Evolutionary conservation across 2,888 invertebrate genomes (phyloP).

Genomic region (Drosophila sordidapex): DNA sequence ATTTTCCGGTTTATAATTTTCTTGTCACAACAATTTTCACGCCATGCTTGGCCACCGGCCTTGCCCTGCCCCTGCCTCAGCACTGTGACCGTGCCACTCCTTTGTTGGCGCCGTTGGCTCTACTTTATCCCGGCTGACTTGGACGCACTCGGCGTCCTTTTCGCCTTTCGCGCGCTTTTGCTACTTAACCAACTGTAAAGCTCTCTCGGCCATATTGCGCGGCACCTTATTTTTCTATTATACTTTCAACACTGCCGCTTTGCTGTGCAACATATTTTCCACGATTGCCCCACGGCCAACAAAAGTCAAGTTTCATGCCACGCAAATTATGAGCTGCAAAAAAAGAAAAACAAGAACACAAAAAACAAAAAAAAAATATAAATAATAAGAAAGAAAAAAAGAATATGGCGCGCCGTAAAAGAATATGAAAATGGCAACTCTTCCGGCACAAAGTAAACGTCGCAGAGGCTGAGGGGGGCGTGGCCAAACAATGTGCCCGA

Average conservation of each 20-base stretch:
- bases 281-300: constrained; percentile 34
- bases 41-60: constrained; percentile 73
- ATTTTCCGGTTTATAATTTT: constrained; percentile 82
- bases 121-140: constrained; percentile 71
- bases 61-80: neutral
- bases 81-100: neutral
- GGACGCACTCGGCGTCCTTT: constrained; percentile 57
- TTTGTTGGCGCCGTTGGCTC: constrained; percentile 25
- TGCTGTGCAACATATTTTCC: constrained; percentile 63
- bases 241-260: constrained; percentile 59
- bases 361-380: constrained; percentile 8
- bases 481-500: constrained; percentile 47
- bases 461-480: neutral
- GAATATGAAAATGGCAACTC: constrained; percentile 76
- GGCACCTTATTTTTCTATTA: constrained; percentile 81
- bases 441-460: constrained; percentile 47
- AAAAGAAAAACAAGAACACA: constrained; percentile 14
- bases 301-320: constrained; percentile 64
- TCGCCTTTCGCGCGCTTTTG: constrained; percentile 70
- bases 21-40: constrained; percentile 82
- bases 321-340: constrained; percentile 71
- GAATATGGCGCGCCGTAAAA: constrained; percentile 46
- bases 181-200: constrained; percentile 78
- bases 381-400: constrained; percentile 18
- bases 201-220: constrained; percentile 79